Evolutionary conservation across 2,797 vertebrate genomes (phyloP), one percentile per base, ranked within the genome.

Genomic region (Chlorospingus semifuscus): DNA sequence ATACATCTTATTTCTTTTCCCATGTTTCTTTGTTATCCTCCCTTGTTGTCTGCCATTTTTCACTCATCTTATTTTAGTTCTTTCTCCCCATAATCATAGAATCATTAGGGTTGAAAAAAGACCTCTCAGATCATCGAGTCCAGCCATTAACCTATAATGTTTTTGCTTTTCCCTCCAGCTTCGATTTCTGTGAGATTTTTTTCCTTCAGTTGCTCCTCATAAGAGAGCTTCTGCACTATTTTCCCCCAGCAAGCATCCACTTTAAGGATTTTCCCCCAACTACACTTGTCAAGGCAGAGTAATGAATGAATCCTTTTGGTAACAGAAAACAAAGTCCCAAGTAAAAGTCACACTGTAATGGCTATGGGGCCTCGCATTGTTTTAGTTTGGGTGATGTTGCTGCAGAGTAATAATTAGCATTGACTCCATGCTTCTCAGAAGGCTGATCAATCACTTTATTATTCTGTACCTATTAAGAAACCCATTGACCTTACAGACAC

Each of bases 141-240:
- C 22, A 32, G 47, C 15, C 15, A 49, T 20, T 50, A n/a, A 72
- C 19, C 12, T 12, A 12, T 23, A 72, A 56, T 21, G 10, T 17
- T 77, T 91, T 64, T 63, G 36, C 26, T 90, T 68, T 86, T 77
- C 44, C 44, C 36, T 83, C n/a, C 39, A 76, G 27, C 36, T 78
- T 87, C 0, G 0, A 65, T 30, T 87, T 84, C 56, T 14, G 3
- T n/a, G 36, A 12, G 9, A 71, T 39, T 36, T 91, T 91, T 89
- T 36, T 42, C 37, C n/a, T 53, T 72, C 39, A 56, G 52, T 64
- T 1, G 0, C 32, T 55, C 6, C 22, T 90, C 37, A 26, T 17
- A 36, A 20, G 9, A 59, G 71, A 87, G n/a, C 10, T 46, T 84
- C 42, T 82, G 53, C 61, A 94, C 56, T 50, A 41, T 63, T 56